A percentile compares a stretch with the other conserved stretches of the same genome.
Conservation (phyloP, 2,888 invertebrate genomes). For the Ischnura elegans region DNA sequence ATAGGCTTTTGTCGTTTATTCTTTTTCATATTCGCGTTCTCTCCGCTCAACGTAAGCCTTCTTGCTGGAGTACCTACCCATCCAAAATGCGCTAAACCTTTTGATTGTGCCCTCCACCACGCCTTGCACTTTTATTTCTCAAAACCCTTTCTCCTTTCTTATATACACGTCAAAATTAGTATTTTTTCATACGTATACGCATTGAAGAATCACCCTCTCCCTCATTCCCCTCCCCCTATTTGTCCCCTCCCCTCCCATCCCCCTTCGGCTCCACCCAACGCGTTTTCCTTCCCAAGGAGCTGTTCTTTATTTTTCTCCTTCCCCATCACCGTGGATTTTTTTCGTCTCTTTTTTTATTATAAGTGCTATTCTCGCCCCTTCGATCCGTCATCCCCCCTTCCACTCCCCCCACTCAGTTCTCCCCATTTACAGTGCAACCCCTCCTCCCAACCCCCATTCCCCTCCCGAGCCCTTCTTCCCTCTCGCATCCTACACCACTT, state of each 20-base stretch:
- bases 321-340: background rate
- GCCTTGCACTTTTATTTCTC: background rate
- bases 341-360: background rate
- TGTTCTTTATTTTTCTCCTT: slow-evolving; percentile 7
- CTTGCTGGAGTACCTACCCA: too few species aligned
- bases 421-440: background rate
- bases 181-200: background rate
- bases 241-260: background rate
- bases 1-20: too few species aligned
- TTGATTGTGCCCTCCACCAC: background rate
- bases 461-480: background rate
- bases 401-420: background rate
- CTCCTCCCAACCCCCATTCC: background rate
- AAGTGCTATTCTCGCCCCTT: background rate
- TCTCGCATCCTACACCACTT: too few species aligned
- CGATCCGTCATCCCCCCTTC: background rate
- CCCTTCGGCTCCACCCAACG: background rate
- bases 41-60: too few species aligned
- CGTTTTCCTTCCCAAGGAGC: background rate
- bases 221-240: background rate
- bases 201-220: background rate
- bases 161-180: background rate
- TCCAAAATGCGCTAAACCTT: slow-evolving; percentile 9
- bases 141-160: background rate
- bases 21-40: too few species aligned